Conservation (phyloP, 2,113 vertebrate genomes). For the Corapipo altera region DNA sequence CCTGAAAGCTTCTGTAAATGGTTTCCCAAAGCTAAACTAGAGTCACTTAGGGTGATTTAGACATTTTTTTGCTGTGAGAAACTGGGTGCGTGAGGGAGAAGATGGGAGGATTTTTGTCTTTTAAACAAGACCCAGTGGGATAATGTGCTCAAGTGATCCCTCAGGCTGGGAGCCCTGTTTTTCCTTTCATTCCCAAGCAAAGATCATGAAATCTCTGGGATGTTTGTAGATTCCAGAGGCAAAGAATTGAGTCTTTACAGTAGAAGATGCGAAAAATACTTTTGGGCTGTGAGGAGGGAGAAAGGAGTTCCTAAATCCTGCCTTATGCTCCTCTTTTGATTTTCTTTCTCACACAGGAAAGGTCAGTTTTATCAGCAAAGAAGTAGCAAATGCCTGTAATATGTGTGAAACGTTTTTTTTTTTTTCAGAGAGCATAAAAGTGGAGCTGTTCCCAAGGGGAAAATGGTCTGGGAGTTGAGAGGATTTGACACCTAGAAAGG, state of each 20-base stretch:
- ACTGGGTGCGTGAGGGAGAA: background rate
- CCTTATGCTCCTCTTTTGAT: background rate
- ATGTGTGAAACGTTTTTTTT: background rate
- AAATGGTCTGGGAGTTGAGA: background rate
- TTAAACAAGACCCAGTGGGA: background rate
- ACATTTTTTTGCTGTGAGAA: background rate
- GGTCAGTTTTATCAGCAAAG: background rate
- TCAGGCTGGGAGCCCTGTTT: background rate
- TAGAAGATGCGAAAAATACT: background rate
- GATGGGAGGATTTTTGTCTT: background rate
- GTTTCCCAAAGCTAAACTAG: background rate
- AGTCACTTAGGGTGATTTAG: background rate
- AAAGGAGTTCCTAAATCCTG: background rate
- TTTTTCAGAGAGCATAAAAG: background rate
- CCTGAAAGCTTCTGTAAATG: background rate
- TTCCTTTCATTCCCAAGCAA: background rate
- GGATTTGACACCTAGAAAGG: fast-evolving
- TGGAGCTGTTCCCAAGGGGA: background rate
- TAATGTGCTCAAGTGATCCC: background rate
- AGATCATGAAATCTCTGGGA: background rate
- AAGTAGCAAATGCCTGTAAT: background rate
- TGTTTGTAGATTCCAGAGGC: background rate
- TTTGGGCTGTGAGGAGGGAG: background rate
- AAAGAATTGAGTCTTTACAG: background rate
- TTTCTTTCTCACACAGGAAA: background rate